A percentile compares a stretch with the other conserved stretches of the same genome.
Evolutionary conservation across 2,888 invertebrate genomes (phyloP).

Genomic region (Dione vanillae): DNA sequence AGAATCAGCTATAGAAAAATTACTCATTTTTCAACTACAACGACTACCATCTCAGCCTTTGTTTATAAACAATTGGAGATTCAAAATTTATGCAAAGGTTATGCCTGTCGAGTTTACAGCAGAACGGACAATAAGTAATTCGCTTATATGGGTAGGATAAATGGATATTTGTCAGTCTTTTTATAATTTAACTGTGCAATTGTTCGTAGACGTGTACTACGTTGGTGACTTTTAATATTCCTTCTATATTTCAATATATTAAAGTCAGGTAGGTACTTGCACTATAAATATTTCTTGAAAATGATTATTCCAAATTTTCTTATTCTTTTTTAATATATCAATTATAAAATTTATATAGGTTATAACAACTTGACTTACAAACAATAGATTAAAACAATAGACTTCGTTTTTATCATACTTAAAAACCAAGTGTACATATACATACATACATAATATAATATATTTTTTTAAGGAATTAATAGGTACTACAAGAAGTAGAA

Average conservation of each 20-base stretch:
- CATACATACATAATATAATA: background rate
- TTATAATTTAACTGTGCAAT: constrained; percentile 44
- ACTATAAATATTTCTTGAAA: background rate
- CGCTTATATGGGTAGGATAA: constrained; percentile 65
- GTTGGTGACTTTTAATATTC: constrained; percentile 18
- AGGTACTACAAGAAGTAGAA: constrained; percentile 67
- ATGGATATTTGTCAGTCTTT: constrained; percentile 52
- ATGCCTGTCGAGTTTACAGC: constrained; percentile 25
- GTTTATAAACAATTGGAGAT: constrained; percentile 57
- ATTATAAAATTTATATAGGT: no score
- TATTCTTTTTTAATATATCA: no score
- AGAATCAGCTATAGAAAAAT: constrained; percentile 73
- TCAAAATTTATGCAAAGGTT: constrained; percentile 28
- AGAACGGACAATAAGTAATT: constrained; percentile 69
- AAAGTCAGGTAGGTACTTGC: background rate
- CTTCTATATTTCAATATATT: background rate
- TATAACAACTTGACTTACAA: no score
- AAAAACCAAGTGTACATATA: no score
- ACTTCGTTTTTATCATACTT: no score
- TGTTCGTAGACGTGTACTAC: constrained; percentile 33
- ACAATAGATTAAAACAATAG: no score
- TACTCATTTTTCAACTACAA: constrained; percentile 70
- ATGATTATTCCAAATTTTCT: background rate
- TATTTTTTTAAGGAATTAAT: constrained; percentile 37
- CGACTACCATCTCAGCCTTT: constrained; percentile 48